Conservation (phyloP, 2,888 invertebrate genomes). For the Scaptomyza polygonia region DNA sequence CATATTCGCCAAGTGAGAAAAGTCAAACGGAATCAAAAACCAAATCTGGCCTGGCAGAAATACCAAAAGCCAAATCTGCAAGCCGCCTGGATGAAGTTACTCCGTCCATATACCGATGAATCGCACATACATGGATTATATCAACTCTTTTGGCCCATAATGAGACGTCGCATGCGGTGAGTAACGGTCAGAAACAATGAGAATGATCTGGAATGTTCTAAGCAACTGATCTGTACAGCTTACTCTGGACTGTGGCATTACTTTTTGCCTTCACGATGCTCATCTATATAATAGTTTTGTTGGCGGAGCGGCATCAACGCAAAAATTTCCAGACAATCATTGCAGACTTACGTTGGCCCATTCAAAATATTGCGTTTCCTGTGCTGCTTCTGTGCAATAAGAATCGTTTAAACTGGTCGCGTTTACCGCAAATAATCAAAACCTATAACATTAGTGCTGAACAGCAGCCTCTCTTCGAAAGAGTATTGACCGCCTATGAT, state of each 20-base stretch:
- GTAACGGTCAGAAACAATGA: slow-evolving; percentile 12
- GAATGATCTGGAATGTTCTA: not conserved
- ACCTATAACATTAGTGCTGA: slow-evolving; percentile 53
- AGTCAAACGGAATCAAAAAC: slow-evolving; percentile 10
- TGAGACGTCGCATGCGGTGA: slow-evolving; percentile 65
- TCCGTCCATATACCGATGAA: slow-evolving; percentile 37
- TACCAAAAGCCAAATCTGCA: not conserved
- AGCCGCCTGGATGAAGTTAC: slow-evolving; percentile 48
- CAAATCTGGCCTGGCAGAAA: slow-evolving; percentile 23
- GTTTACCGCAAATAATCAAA: slow-evolving; percentile 61
- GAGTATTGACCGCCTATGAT: slow-evolving; percentile 73
- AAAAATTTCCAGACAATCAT: slow-evolving; percentile 79
- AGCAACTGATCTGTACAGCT: slow-evolving; percentile 36
- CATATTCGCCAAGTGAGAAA: slow-evolving; percentile 10
- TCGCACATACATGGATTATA: slow-evolving; percentile 69
- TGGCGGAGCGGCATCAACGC: slow-evolving; percentile 69
- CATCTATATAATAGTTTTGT: slow-evolving; percentile 64
- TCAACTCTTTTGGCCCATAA: slow-evolving; percentile 56
- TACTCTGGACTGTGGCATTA: slow-evolving; percentile 72
- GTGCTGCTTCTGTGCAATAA: slow-evolving; percentile 81
- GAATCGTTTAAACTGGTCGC: slow-evolving; percentile 82
- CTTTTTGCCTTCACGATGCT: slow-evolving; percentile 65
- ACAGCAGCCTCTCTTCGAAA: slow-evolving; percentile 58
- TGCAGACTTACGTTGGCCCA: slow-evolving; percentile 72
- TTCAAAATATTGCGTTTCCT: slow-evolving; percentile 81